Percentiles rank a stretch among this genome's conserved stretches.
Conservation (phyloP, 2,888 invertebrate species). For the Troides oblongomaculatus region DNA sequence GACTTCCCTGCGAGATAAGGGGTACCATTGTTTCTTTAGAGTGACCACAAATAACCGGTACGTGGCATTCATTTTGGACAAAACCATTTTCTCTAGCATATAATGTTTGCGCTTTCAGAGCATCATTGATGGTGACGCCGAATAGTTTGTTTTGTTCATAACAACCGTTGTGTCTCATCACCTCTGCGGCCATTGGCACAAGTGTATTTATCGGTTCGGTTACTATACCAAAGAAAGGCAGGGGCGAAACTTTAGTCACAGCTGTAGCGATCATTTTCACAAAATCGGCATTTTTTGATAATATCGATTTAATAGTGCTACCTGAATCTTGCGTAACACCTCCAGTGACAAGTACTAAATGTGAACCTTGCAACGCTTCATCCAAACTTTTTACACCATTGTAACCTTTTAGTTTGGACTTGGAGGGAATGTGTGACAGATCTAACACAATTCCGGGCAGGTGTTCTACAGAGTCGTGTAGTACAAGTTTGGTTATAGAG, state of each 20-base stretch:
- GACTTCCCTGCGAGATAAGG: conserved; percentile 85
- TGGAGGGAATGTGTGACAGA: conserved; percentile 68
- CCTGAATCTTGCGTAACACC: conserved; percentile 78
- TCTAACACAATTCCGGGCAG: conserved; percentile 67
- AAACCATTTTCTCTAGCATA: conserved; percentile 83
- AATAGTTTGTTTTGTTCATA: conserved; percentile 83
- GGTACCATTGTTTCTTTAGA: conserved; percentile 87
- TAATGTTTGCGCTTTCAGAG: conserved; percentile 87
- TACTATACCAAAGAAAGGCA: conserved; percentile 65
- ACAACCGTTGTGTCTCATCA: conserved; percentile 57
- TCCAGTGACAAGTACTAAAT: conserved; percentile 84
- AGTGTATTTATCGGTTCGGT: conserved; percentile 70
- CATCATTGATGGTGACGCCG: conserved; percentile 87
- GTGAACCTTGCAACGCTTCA: conserved; percentile 72
- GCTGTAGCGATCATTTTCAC: conserved; percentile 52
- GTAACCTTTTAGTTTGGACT: conserved; percentile 51
- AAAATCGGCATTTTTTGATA: conserved; percentile 76
- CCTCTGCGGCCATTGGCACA: conserved; percentile 69
- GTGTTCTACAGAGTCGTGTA: conserved; percentile 74
- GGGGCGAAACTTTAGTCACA: conserved; percentile 50
- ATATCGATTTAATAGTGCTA: conserved; percentile 49
- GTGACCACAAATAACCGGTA: conserved; percentile 90
- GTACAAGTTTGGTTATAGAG: conserved; percentile 76
- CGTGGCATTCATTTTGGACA: conserved; percentile 82
- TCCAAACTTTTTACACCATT: conserved; percentile 51